Base-by-base conservation (phyloP, 30 jellyfish, hydroid and myxozoan species). In the Hydractinia echinata region DNA sequence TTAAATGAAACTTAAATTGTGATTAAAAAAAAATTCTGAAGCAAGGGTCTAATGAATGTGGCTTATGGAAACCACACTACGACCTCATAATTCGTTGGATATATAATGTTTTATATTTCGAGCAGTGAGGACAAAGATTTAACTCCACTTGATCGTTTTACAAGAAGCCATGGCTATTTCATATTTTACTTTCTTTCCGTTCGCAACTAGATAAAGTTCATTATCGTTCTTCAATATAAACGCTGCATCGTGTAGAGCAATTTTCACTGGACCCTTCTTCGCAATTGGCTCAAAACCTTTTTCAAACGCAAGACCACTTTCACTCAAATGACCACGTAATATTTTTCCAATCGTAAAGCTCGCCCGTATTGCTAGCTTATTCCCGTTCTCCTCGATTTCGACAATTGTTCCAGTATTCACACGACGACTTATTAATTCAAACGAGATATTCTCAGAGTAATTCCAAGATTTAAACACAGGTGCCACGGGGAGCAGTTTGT, bases 291-390 rank as follows among this genome's bases (percentile, higher is more conserved):
- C 89, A 62, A n/a, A 81, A 8, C 95, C 91, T 5, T 77, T 48
- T 19, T 14, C 30, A 66, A 91, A 86, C 5, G 14, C 53, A 5
- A 91, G 50, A 19, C 54, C 66, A 30, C 56, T 69, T 6, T 16
- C 0, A 48, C 50, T 8, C 55, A 90, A 18, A 8, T 16, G 54
- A 8, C 97, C 97, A 49, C 58, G 72, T 16, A 88, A 61, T 13
- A 51, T 71, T 54, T 91, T 86, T 5, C 96, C 96, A 44, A 91
- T 80, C 5, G 82, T 70, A 53, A 91, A 51, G 13, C 67, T 54
- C 8, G 96, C 97, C 55, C 96, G 95, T 61, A 53, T 78, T 8
- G 97, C 97, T 4, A 91, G 80, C 62, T 86, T 91, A 16, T 82
- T 66, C 5, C 97, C 97, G 9, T 77, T 78, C 5, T 87, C 88